These are phyloP conservation scores for Microvelia longipes DNA, from an alignment of 1,140 invertebrate genomes.

Conservation along the genomic window DNA sequence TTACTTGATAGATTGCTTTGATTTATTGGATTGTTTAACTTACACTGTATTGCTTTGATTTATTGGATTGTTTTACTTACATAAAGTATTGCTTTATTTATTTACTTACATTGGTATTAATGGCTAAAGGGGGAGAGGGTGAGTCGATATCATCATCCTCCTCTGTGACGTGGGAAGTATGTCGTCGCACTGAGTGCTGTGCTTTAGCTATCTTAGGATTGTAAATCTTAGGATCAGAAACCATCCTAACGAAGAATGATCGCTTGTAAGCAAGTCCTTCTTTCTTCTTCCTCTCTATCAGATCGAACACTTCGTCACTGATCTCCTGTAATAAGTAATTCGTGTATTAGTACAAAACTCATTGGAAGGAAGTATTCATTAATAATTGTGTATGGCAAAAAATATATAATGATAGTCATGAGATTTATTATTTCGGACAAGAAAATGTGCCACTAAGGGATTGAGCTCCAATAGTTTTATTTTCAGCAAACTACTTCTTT, in stretches of 20 bases:
- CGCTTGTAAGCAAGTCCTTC: slow-evolving; percentile 73
- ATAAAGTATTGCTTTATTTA: too few relatives aligned
- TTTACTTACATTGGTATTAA: slow-evolving; percentile 17
- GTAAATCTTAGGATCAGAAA: slow-evolving; percentile 89
- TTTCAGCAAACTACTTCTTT: too few relatives aligned
- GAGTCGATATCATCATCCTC: slow-evolving; percentile 18
- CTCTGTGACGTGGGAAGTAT: slow-evolving; percentile 18
- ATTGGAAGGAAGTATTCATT: background rate
- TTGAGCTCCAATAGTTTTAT: too few relatives aligned
- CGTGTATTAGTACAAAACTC: background rate
- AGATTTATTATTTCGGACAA: too few relatives aligned
- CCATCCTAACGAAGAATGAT: slow-evolving; percentile 93
- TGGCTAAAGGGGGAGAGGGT: background rate
- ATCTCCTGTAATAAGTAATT: slow-evolving; percentile 35
- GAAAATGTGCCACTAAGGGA: too few relatives aligned
- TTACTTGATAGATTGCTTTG: too few relatives aligned
- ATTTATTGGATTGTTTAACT: too few relatives aligned
- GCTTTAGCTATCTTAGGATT: slow-evolving; percentile 70
- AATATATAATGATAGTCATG: too few relatives aligned
- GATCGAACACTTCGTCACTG: slow-evolving; percentile 48
- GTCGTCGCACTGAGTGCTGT: slow-evolving; percentile 37
- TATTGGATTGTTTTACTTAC: too few relatives aligned
- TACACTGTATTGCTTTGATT: too few relatives aligned
- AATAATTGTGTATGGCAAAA: background rate
- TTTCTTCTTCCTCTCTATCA: slow-evolving; percentile 46